Conservation (phyloP, 2,888 invertebrate genomes). For the Calameuta idolon region DNA sequence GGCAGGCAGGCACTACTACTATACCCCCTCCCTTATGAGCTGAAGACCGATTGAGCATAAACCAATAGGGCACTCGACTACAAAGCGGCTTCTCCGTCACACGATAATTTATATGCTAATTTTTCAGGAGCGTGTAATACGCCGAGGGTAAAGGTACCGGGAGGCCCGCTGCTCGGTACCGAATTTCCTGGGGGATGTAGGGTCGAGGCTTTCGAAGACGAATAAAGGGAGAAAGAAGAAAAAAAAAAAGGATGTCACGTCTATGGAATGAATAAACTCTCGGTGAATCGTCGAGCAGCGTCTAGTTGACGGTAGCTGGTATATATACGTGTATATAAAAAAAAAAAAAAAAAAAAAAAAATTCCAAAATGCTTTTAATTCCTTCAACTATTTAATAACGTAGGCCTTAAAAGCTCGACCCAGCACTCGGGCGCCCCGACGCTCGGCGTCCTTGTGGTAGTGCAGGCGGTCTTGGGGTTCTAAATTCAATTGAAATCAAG, state of each 20-base stretch:
- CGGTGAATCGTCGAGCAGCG: neutral
- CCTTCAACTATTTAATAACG: slow-evolving; percentile 22
- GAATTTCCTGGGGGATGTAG: neutral
- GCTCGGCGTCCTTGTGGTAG: neutral
- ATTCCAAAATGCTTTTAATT: slow-evolving; percentile 12
- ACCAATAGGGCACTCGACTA: slow-evolving; percentile 36
- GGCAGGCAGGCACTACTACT: neutral
- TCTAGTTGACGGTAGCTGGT: neutral
- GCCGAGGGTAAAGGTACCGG: neutral
- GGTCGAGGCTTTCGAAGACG: neutral
- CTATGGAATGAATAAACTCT: neutral
- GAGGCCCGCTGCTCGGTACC: neutral
- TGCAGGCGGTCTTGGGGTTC: slow-evolving; percentile 4
- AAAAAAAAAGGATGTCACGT: neutral
- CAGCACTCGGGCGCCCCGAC: neutral
- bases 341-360: neutral
- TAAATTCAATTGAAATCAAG: slow-evolving; percentile 27
- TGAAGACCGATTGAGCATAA: neutral
- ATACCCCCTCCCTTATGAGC: neutral
- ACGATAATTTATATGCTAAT: slow-evolving; percentile 63
- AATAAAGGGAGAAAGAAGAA: neutral
- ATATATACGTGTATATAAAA: no score
- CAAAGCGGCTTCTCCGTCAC: slow-evolving; percentile 55
- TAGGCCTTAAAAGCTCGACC: neutral
- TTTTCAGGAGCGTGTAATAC: slow-evolving; percentile 52